Conservation (phyloP, 2,888 invertebrate genomes). For the Neelides folsomi region DNA sequence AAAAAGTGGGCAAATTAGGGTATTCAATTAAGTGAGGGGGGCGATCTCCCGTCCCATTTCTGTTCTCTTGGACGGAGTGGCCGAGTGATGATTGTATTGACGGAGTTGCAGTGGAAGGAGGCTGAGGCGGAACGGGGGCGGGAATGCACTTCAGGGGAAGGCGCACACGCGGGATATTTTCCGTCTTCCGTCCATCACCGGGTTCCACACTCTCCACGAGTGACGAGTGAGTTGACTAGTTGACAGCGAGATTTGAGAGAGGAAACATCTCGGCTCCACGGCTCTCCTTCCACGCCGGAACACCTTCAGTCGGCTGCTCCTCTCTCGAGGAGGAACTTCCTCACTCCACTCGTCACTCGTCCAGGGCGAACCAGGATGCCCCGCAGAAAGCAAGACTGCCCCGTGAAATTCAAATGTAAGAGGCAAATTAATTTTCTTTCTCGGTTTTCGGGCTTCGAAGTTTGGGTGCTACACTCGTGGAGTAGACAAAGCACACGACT, state of each 20-base stretch:
- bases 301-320: not conserved
- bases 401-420: slow-evolving; percentile 47
- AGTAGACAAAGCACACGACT: not conserved
- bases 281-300: not conserved
- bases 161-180: slow-evolving; percentile 26
- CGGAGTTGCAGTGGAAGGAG: slow-evolving; percentile 5
- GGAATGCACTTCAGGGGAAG: slow-evolving; percentile 7
- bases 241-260: slow-evolving; percentile 33
- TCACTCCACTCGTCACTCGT: not conserved
- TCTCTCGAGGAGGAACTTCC: slow-evolving; percentile 3
- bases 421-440: slow-evolving; percentile 28
- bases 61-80: too few species aligned
- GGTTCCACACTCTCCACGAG: slow-evolving; percentile 25
- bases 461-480: too few species aligned
- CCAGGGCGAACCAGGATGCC: slow-evolving; percentile 39
- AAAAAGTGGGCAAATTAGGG: too few species aligned
- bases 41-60: too few species aligned
- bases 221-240: slow-evolving; percentile 30
- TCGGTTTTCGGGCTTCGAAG: not conserved
- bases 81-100: not conserved
- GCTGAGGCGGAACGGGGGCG: slow-evolving; percentile 6
- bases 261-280: slow-evolving; percentile 13
- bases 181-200: slow-evolving; percentile 28
- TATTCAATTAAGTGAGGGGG: too few species aligned
- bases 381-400: slow-evolving; percentile 45